phyloP scores from a whole-genome alignment of 1,140 invertebrate species.

The Trachelipus rathkii region DNA sequence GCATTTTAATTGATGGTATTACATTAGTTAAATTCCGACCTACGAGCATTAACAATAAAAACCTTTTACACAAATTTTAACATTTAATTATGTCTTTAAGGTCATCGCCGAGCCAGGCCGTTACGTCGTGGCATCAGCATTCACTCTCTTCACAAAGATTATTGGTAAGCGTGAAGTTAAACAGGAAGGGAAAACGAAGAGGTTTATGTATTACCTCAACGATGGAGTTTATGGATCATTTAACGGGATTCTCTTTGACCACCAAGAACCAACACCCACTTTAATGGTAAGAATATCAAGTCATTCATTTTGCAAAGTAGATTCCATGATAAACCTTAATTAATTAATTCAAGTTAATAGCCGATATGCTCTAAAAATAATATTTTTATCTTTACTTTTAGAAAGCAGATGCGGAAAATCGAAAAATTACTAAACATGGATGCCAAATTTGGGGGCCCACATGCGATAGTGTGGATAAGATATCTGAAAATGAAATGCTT shows the following conservation, averaged over 20 bases:
- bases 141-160: conserved; percentile 81
- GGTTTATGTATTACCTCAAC: conserved; percentile 92
- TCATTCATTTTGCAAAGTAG: no score
- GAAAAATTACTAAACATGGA: no score
- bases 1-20: no score
- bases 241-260: conserved; percentile 93
- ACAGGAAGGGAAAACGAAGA: conserved; percentile 52
- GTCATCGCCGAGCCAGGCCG: conserved; percentile 95
- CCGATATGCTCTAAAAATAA: no score
- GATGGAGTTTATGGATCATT: conserved; percentile 99
- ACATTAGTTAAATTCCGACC: no score
- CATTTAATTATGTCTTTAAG: background rate
- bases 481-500: conserved; percentile 53
- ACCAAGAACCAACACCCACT: conserved; percentile 57
- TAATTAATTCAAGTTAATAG: no score
- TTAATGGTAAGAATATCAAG: no score
- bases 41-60: no score
- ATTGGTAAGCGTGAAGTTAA: conserved; percentile 70
- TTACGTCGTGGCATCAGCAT: conserved; percentile 89
- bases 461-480: conserved; percentile 80
- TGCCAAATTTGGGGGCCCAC: conserved; percentile 81
- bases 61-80: no score
- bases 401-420: no score
- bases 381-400: no score
- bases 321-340: no score